phyloP scores from a whole-genome alignment of 2,797 vertebrate species.

The Taenioides sp. region DNA sequence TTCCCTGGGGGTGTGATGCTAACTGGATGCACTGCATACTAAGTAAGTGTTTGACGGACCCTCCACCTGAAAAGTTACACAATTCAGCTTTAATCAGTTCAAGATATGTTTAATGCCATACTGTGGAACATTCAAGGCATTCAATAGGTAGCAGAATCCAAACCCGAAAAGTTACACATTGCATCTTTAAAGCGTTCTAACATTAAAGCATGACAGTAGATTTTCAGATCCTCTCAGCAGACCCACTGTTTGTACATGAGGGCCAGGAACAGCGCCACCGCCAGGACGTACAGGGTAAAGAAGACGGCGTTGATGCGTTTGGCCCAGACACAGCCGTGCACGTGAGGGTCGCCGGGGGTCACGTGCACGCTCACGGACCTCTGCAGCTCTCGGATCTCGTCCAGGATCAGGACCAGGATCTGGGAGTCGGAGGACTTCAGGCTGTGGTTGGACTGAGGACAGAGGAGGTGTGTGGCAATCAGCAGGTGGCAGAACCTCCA shows the following conservation, averaged over 20 bases:
- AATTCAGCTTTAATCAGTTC: too few species aligned
- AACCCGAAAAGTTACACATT: too few species aligned
- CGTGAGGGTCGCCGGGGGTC: not conserved
- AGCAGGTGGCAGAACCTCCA: too few species aligned
- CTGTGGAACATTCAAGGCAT: too few species aligned
- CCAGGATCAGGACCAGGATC: slow-evolving; percentile 56
- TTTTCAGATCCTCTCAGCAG: slow-evolving; percentile 12
- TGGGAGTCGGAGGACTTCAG: slow-evolving; percentile 27
- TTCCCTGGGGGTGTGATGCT: too few species aligned
- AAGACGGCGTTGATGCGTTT: slow-evolving; percentile 59
- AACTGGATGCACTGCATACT: too few species aligned
- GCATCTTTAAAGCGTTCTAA: not conserved
- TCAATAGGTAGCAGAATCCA: too few species aligned
- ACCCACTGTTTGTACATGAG: slow-evolving; percentile 59
- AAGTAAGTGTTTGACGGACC: too few species aligned
- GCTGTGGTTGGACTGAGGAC: slow-evolving; percentile 44
- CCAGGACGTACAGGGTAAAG: slow-evolving; percentile 55
- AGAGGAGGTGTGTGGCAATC: not conserved
- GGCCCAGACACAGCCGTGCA: slow-evolving; percentile 40
- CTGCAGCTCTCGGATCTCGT: slow-evolving; percentile 57
- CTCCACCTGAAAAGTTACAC: too few species aligned
- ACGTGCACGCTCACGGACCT: slow-evolving; percentile 22
- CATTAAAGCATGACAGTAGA: not conserved
- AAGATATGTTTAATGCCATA: too few species aligned
- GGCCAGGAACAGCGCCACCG: slow-evolving; percentile 52